These are phyloP conservation scores for Koerneria pararmatus DNA, from an alignment of 2,888 invertebrate species.

Conservation along the genomic window DNA sequence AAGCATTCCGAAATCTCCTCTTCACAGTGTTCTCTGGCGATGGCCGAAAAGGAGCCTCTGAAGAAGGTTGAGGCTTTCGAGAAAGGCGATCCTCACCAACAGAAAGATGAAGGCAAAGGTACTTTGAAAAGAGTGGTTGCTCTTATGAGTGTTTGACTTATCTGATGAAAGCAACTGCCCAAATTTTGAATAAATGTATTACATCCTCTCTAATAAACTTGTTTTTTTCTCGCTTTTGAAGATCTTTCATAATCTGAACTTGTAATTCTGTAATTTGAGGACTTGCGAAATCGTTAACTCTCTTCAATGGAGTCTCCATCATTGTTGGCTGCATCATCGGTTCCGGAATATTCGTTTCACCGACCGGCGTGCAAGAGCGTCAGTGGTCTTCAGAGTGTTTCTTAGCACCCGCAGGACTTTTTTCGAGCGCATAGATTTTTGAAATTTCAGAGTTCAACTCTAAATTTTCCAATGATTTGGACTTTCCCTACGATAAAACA, in stretches of 20 bases:
- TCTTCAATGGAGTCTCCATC: conserved; percentile 56
- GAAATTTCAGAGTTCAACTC: no score
- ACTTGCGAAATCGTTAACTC: conserved; percentile 46
- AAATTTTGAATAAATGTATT: not conserved
- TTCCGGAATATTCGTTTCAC: conserved; percentile 53
- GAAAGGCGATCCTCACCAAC: conserved; percentile 15
- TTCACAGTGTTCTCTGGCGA: no score
- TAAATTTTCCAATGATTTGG: no score
- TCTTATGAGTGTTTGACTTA: not conserved
- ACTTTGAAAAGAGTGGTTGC: no score
- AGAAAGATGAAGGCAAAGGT: conserved; percentile 15
- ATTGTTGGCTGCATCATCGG: conserved; percentile 58
- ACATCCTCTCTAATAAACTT: not conserved
- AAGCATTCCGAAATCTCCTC: no score
- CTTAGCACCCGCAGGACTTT: no score
- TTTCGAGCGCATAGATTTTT: no score
- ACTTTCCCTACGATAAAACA: no score
- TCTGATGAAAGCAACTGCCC: not conserved
- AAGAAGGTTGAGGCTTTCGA: conserved; percentile 7
- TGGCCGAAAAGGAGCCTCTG: conserved; percentile 16
- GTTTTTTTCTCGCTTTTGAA: not conserved
- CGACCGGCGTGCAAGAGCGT: conserved; percentile 57
- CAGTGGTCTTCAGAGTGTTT: no score
- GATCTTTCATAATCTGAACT: not conserved
- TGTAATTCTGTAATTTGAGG: conserved; percentile 19